Conservation (phyloP, 2,888 invertebrate species). For the Pandemis heparana region DNA sequence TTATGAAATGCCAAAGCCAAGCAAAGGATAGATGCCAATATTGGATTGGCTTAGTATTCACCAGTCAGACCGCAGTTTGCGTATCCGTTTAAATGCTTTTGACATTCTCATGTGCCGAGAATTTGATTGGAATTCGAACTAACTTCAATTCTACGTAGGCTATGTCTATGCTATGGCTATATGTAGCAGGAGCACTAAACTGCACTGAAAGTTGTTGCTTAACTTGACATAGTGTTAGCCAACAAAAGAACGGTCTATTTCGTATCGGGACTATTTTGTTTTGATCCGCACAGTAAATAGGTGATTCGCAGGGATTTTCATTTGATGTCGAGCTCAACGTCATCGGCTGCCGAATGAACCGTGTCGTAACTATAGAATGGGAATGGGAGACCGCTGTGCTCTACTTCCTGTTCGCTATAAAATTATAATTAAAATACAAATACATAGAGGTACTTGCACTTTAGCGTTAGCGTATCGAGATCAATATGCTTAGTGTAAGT, state of each 20-base stretch:
- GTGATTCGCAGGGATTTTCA: conserved; percentile 8
- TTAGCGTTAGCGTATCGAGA: no score
- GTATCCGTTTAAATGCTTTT: conserved; percentile 31
- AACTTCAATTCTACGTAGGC: not conserved
- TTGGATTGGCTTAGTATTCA: conserved; percentile 11
- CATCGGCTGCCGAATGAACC: conserved; percentile 11
- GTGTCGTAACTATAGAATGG: conserved; percentile 1
- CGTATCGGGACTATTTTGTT: not conserved
- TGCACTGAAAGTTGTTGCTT: not conserved
- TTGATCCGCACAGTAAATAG: not conserved
- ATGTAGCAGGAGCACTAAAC: not conserved
- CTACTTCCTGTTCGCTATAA: conserved; percentile 4
- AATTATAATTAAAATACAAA: not conserved
- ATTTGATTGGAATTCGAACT: conserved; percentile 2
- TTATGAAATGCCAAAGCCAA: conserved; percentile 27
- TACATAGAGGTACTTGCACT: no score
- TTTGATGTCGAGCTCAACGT: not conserved
- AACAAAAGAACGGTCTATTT: not conserved
- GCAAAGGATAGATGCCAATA: conserved; percentile 1
- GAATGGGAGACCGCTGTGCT: not conserved
- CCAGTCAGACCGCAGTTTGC: conserved; percentile 21
- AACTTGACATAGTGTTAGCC: not conserved
- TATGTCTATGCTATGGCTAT: not conserved
- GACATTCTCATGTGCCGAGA: conserved; percentile 26
- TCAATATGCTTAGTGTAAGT: no score